Evolutionary conservation across 2,797 vertebrate species (phyloP), one percentile per base, ranked within the genome.

Genomic region (Taenioides sp.): DNA sequence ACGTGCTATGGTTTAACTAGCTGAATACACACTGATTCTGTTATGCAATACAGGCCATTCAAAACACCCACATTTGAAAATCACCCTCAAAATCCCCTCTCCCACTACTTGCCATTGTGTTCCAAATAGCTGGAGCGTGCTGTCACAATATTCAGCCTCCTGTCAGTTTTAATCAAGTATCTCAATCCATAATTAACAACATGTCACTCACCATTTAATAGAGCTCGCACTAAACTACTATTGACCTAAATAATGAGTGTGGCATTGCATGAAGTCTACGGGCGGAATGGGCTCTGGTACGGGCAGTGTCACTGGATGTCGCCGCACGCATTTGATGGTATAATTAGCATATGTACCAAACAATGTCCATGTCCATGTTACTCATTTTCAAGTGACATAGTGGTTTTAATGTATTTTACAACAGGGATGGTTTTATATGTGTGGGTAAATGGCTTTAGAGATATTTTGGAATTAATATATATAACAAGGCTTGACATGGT

Each of bases 151-250:
- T 22, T 65, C 63, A 25, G 63, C 40, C 37, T 47, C 37, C 57
- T 65, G 63, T 65, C 63, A 22, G 22, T 65, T 65, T 49, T 65
- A 65, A 65, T 65, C 63, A 25, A 65, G 11, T 23, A 17, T 25
- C 22, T 49, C 40, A 25, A 47, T 65, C 22, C 63, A 65, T 65
- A 65, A 65, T 65, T 65, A 65, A 65, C 63, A 65, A 9, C 22
- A 22, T 34, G 25, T 27, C 63, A 65, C 40, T 65, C 22, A 47
- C 22, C 14, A 65, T 65, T 65, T 47, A 47, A 47, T 16, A 23
- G 34, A 65, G 63, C 63, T 18, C 12, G 4, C 23, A 12, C 63
- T 49, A 47, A 65, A 47, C 61, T 22, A 63, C 31, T 22, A 37
- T n/a, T 49, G 63, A 65, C 37, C 63, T 65, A 65, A 65, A 43